Conservation (phyloP, 35 echinoderm and acorn worm species). For the Ophiothrix spiculata region DNA sequence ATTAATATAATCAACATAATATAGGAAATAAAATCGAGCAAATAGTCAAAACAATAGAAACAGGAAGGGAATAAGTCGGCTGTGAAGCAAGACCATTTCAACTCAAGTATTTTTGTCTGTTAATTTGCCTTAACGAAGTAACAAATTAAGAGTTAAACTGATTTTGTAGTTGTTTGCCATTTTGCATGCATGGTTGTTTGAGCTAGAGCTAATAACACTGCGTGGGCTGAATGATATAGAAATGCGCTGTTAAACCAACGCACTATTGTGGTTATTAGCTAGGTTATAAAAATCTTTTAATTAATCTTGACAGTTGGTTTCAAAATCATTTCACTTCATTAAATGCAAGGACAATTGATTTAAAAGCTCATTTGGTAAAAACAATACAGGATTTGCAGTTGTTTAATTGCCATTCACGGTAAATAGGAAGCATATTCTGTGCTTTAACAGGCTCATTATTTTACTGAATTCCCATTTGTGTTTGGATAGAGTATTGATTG, state of each 20-base stretch:
- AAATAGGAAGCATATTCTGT: not conserved
- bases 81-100: not conserved
- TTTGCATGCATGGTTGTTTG: not conserved
- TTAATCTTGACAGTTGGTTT: not conserved
- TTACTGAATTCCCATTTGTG: not conserved
- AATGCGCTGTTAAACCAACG: not conserved
- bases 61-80: not conserved
- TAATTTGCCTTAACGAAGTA: slow-evolving; percentile 9
- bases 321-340: not conserved
- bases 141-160: not conserved
- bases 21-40: not conserved
- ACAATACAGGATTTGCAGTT: not conserved
- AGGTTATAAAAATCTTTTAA: slow-evolving; percentile 1
- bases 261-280: slow-evolving; percentile 9
- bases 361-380: not conserved
- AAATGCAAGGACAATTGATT: not conserved
- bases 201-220: no score
- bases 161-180: not conserved
- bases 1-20: no score
- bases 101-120: not conserved
- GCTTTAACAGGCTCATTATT: not conserved
- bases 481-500: not conserved
- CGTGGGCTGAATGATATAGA: not conserved
- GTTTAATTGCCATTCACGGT: slow-evolving; percentile 1
- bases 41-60: not conserved